Base-by-base conservation (phyloP, 2,888 invertebrate genomes). In the Dione vanillae region DNA sequence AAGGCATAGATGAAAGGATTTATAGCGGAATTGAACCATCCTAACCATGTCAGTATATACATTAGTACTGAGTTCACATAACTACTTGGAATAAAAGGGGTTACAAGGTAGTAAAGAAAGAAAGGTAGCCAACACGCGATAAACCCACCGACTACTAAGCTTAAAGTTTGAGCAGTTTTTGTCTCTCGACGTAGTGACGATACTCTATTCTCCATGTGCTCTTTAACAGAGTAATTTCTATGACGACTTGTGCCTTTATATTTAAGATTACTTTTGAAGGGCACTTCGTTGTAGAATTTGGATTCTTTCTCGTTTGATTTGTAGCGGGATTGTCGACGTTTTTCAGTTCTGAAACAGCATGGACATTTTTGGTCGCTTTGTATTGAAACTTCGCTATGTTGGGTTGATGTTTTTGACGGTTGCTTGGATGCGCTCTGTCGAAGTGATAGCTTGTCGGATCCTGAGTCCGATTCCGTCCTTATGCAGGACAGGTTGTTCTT, bases 1-100 rank as follows among this genome's bases (percentile, higher is more conserved):
- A 97, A 97, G 20, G 97, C 97, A 82, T 97, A 98, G 80, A 98
- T 98, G 84, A 97, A 97, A 0, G 97, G 97, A 89, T 98, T 98
- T 75, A 98, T 97, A 6, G 97, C 97, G 0, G 97, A 97, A 84
- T 97, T 98, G 79, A 97, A 96, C 97, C 97, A 98, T 0, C 97
- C 98, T 51, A 98, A 90, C 97, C 97, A 98, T 0, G 97, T 97
- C 66, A 97, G 89, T 67, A 96, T 95, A 59, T 95, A 95, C 95
- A 96, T 96, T 65, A 97, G 85, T 6, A 95, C 93, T 0, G 94
- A 92, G 72, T 94, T 94, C 3, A 95, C 94, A 77, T 95, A 94
- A 65, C 92, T 90, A 68, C 89, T 91, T 0, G 95, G 95, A 67
- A 97, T 94, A 80, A 97, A 97, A 7, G 97, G 97, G 2, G 96